Evolutionary conservation across 1,140 invertebrate species (phyloP).

Genomic region (Gryllus bimaculatus): DNA sequence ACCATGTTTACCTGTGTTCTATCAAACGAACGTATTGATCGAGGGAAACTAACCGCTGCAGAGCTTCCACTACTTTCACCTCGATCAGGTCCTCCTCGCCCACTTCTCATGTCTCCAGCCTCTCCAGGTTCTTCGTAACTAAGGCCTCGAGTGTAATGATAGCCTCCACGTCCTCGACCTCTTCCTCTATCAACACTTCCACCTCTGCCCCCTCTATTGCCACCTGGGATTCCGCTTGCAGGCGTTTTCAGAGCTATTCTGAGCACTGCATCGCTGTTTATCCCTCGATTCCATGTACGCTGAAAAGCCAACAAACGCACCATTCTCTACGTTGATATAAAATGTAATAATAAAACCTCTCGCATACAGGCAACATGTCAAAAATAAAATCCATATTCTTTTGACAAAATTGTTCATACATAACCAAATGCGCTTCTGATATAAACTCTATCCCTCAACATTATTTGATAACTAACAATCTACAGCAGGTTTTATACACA

Average conservation of each 20-base stretch:
- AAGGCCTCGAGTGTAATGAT: constrained; percentile 44
- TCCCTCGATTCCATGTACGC: constrained; percentile 47
- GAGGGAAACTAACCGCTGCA: constrained; percentile 16
- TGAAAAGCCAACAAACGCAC: constrained; percentile 25
- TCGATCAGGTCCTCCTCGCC: constrained; percentile 18
- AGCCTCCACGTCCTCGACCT: constrained; percentile 43
- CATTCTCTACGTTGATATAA: too few relatives aligned
- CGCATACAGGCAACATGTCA: too few relatives aligned
- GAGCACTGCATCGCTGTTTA: constrained; percentile 46
- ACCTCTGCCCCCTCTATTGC: constrained; percentile 41
- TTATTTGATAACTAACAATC: too few relatives aligned
- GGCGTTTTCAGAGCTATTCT: constrained; percentile 32
- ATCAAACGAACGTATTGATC: constrained; percentile 29
- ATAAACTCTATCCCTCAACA: too few relatives aligned
- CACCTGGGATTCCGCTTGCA: constrained; percentile 1
- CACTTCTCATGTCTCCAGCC: constrained; percentile 28
- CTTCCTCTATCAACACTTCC: constrained; percentile 48
- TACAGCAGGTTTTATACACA: too few relatives aligned
- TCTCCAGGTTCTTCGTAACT: constrained; percentile 42
- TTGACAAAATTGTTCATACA: too few relatives aligned
- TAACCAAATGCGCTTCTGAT: too few relatives aligned
- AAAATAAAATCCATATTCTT: too few relatives aligned
- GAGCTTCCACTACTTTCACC: constrained; percentile 5
- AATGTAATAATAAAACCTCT: too few relatives aligned
- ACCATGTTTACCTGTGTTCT: constrained; percentile 30